Percentiles rank a stretch among this genome's conserved stretches.
Conservation (phyloP, 1,140 invertebrate genomes). For the Micrasema minimum region DNA sequence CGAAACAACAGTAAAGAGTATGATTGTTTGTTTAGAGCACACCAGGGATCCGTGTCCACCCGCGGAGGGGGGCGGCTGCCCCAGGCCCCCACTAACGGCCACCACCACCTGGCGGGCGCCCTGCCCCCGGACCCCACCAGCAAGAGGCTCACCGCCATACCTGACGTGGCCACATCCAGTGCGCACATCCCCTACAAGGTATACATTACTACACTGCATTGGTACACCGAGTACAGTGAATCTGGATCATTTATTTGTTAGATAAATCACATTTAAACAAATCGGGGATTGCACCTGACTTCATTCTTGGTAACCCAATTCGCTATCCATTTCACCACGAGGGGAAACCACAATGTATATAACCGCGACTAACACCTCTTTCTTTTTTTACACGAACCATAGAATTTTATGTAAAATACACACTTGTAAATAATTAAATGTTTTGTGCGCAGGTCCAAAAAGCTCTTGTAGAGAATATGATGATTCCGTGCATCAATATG, state of each 20-base stretch:
- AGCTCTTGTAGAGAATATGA: conserved; percentile 80
- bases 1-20: too few relatives aligned
- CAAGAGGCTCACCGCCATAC: conserved; percentile 72
- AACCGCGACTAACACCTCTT: too few relatives aligned
- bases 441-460: conserved; percentile 73
- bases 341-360: too few relatives aligned
- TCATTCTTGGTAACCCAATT: too few relatives aligned
- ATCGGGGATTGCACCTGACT: too few relatives aligned
- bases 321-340: too few relatives aligned
- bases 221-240: too few relatives aligned
- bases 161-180: conserved; percentile 68
- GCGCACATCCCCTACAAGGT: conserved; percentile 76
- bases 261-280: too few relatives aligned
- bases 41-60: conserved; percentile 39
- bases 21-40: conserved; percentile 34
- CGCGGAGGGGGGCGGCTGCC: conserved; percentile 28
- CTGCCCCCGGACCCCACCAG: conserved; percentile 60
- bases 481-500: conserved; percentile 87
- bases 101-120: conserved; percentile 60
- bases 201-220: not conserved
- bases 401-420: too few relatives aligned
- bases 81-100: conserved; percentile 45
- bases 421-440: too few relatives aligned
- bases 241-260: too few relatives aligned
- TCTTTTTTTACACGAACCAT: too few relatives aligned